Percentiles rank a stretch among this genome's conserved stretches.
These are phyloP conservation scores for Acanthosepion esculentum DNA, from an alignment of 2,888 invertebrate species.

Conservation along the genomic window DNA sequence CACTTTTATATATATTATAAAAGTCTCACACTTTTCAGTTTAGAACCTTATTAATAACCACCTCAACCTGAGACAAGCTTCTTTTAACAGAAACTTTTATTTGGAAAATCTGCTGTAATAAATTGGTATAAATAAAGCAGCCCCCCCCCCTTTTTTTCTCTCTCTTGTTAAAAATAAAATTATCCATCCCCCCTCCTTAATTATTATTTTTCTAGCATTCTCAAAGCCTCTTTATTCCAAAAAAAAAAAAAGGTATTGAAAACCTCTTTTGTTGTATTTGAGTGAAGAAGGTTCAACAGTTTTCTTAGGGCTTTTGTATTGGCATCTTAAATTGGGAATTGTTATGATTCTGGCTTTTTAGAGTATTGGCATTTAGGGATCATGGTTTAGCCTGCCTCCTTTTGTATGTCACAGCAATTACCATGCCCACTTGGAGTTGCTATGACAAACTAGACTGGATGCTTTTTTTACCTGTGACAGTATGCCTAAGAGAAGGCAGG, in stretches of 20 bases:
- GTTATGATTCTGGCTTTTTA: constrained; percentile 3
- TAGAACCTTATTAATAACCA: too few relatives aligned
- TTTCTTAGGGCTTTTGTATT: not conserved
- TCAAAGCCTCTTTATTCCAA: not conserved
- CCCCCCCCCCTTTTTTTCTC: not conserved
- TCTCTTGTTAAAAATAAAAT: not conserved
- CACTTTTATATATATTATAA: too few relatives aligned
- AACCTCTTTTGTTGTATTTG: not conserved
- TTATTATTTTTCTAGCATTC: not conserved
- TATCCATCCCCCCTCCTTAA: not conserved
- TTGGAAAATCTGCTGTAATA: too few relatives aligned
- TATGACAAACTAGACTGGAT: not conserved
- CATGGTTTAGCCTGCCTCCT: not conserved
- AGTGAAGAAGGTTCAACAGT: constrained; percentile 33
- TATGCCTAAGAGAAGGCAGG: not conserved
- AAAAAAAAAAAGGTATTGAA: too few relatives aligned
- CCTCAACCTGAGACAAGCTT: too few relatives aligned
- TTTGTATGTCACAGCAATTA: not conserved
- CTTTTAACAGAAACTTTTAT: too few relatives aligned
- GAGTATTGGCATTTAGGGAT: not conserved
- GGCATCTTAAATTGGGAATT: not conserved
- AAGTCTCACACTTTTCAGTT: too few relatives aligned
- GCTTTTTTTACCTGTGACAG: not conserved
- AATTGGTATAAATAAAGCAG: too few relatives aligned
- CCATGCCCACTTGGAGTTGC: constrained; percentile 15